phyloP scores from a whole-genome alignment of 2,113 vertebrate genomes.

The Phalacrocorax pelagicus region DNA sequence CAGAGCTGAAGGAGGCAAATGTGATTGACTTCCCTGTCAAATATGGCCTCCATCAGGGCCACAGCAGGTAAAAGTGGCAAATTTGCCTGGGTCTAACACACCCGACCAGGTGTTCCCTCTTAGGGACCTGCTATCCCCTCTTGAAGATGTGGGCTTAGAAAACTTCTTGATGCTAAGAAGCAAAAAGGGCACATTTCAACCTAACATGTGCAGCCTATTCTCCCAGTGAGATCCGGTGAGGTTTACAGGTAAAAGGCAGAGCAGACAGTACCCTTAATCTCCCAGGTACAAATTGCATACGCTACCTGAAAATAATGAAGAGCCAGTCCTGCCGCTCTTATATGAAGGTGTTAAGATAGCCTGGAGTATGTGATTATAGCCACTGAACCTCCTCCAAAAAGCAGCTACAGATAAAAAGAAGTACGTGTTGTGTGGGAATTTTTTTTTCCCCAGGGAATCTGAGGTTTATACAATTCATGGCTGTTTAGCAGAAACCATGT shows the following conservation, averaged over 20 bases:
- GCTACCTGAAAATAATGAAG: neutral
- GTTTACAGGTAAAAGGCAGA: neutral
- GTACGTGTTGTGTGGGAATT: too few species aligned
- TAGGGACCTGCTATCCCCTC: neutral
- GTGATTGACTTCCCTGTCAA: neutral
- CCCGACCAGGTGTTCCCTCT: neutral
- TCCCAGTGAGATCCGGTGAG: neutral
- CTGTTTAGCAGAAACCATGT: neutral
- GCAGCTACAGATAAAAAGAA: neutral
- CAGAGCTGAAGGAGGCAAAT: neutral
- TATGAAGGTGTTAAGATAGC: neutral
- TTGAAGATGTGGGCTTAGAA: neutral
- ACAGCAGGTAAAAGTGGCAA: neutral
- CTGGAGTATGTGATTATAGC: neutral
- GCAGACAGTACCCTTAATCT: neutral
- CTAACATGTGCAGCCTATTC: accelerated
- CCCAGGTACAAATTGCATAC: accelerated
- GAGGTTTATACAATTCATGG: neutral
- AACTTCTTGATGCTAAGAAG: neutral
- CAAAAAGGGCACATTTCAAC: neutral
- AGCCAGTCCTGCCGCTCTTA: neutral
- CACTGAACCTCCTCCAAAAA: neutral
- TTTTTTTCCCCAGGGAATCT: neutral
- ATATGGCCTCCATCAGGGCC: neutral
- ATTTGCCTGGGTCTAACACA: neutral